Base-by-base conservation (phyloP, 2,888 invertebrate species). In the Vanessa cardui region DNA sequence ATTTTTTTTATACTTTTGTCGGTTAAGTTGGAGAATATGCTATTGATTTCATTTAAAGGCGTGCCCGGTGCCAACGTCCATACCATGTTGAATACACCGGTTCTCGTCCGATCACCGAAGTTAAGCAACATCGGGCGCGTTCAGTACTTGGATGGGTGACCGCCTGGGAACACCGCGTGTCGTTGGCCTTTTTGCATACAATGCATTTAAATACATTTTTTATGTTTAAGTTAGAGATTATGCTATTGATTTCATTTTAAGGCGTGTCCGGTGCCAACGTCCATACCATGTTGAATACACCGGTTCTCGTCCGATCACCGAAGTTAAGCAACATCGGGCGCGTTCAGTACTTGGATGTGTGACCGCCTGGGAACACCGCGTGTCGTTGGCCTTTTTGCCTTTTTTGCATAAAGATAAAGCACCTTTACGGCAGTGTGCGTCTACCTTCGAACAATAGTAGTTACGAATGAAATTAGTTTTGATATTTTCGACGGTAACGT, bases 121-220 rank as follows among this genome's bases (percentile, higher is more conserved):
- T 81, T 79, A 81, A 81, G 80, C 79, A 82, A 78, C 78, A 77
- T 82, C 80, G 80, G 82, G 82, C 80, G 80, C 74, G 77, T 79
- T 80, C 78, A 80, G 80, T 81, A 80, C 83, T 83, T 84, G 83
- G 84, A 85, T 83, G 82, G 83, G 82, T 82, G 81, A 83, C 81
- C 83, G 81, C 82, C 80, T 83, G 82, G 83, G 82, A 83, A 83
- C 82, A 82, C 82, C 80, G 74, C 81, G 83, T 82, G 79, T 76
- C 76, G 83, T 84, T 83, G 82, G 81, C 47, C 16, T 46, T 46
- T 46, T n/a, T 46, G 16, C 1, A n/a, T n/a, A n/a, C n/a, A n/a
- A n/a, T 39, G 39, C 39, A 2, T 3, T 26, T 26, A 3, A 3
- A 3, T 2, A 26, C 4, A 26, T 26, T 26, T 26, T 26, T 4